Conservation (phyloP, 2,888 invertebrate species). For the Bombyx huttoni region DNA sequence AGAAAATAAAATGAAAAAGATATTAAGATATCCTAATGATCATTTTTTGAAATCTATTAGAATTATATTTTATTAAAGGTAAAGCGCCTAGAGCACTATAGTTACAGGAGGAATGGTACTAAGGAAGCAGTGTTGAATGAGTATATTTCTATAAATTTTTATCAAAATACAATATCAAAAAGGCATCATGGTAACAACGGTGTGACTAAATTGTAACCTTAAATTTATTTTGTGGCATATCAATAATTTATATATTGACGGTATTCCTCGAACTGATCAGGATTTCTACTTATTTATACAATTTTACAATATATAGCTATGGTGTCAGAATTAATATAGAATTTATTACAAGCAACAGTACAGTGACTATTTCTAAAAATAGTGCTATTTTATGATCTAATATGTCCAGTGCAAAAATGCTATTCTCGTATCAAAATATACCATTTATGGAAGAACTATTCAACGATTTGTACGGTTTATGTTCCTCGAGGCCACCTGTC, state of each 20-base stretch:
- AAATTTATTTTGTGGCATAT: background rate
- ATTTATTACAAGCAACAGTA: background rate
- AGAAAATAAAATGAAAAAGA: no score
- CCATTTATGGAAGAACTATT: slow-evolving; percentile 22
- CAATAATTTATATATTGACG: background rate
- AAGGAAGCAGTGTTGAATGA: background rate
- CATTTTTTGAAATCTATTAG: no score
- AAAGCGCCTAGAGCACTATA: no score
- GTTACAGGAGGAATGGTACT: background rate
- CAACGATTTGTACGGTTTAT: slow-evolving; percentile 52
- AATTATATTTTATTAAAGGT: no score
- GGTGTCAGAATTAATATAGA: background rate
- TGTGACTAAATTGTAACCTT: slow-evolving; percentile 2
- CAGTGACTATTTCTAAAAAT: background rate
- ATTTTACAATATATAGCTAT: no score
- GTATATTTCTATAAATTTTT: background rate
- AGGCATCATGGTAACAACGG: background rate
- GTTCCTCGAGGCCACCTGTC: slow-evolving; percentile 36
- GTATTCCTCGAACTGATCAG: no score
- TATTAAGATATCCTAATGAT: no score
- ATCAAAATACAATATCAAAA: background rate
- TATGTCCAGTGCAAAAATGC: slow-evolving; percentile 57
- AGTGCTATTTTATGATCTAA: background rate
- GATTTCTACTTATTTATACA: no score
- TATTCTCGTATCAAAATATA: slow-evolving; percentile 58